Conservation (phyloP, 1,140 invertebrate genomes). For the Lepidurus arcticus region DNA sequence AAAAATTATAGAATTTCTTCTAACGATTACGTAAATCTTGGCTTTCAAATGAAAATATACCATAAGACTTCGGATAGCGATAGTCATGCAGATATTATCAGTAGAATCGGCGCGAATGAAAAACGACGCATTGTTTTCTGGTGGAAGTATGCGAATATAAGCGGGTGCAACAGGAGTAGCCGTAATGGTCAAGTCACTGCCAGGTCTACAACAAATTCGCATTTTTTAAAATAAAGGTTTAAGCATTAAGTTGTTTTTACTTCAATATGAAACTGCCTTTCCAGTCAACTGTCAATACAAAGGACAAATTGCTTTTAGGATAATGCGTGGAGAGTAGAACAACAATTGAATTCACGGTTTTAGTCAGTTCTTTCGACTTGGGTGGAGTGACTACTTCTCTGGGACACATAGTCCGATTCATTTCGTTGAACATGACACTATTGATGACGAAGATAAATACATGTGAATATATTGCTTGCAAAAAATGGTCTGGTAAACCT, state of each 20-base stretch:
- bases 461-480: neutral
- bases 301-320: neutral
- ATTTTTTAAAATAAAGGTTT: neutral
- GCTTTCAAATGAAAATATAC: neutral
- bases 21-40: neutral
- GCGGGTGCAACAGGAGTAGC: neutral
- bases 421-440: neutral
- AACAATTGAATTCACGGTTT: neutral
- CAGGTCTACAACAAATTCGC: neutral
- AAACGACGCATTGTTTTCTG: neutral
- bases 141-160: neutral
- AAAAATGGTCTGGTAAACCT: neutral
- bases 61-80: neutral
- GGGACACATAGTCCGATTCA: constrained; percentile 3
- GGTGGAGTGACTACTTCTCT: constrained; percentile 9
- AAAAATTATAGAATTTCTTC: neutral
- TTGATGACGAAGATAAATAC: neutral
- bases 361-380: neutral
- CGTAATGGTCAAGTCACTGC: neutral
- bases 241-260: neutral
- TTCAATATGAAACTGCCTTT: neutral
- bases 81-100: neutral
- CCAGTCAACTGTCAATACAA: neutral
- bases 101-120: neutral
- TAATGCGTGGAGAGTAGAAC: neutral